Base-by-base conservation (phyloP, 92 coral and sea anemone species). In the Actinernus sp. region DNA sequence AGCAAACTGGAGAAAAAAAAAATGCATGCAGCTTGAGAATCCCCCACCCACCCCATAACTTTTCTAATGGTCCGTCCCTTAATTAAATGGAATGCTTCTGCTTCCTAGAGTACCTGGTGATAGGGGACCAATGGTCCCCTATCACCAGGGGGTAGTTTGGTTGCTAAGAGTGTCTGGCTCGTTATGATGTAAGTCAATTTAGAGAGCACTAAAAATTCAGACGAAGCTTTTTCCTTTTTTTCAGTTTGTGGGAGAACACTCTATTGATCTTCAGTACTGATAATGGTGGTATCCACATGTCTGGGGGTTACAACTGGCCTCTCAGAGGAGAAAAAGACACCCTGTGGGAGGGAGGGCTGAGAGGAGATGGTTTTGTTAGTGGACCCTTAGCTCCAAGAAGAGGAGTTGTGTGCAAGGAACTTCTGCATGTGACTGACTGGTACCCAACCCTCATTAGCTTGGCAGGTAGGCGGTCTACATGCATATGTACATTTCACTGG, bases 291-390 rank as follows among this genome's bases (percentile, higher is more conserved):
- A 81, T 71, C 3, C 85, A 71, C 7, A 43, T 14, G 17, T 31
- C 43, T 7, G 93, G 93, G 23, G 93, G 93, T 2, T 87, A 82
- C 43, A 84, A 87, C 50, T 87, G 89, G 89, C 93, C 93, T 1
- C 66, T 87, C 29, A 67, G 93, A 1, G 93, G 93, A 24, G 73
- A 87, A 53, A 87, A 87, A 40, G 69, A 55, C 29, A 82, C 86
- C 26, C 81, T 87, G 11, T 87, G 86, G 93, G 93, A 87, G 86
- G 93, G 93, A 63, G 93, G 93, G 70, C 74, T 82, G 21, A 71
- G 89, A 39, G 93, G 93, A 16, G 85, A 65, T 18, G 73, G 82
- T 7, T 87, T 87, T 82, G 89, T 87, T 17, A 88, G 78, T 76
- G 93, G 93, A 22, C 47, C 66, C 2, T 49, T 70, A 82, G 60